phyloP scores from a whole-genome alignment of 2,113 vertebrate genomes.

The Eidolon helvum region DNA sequence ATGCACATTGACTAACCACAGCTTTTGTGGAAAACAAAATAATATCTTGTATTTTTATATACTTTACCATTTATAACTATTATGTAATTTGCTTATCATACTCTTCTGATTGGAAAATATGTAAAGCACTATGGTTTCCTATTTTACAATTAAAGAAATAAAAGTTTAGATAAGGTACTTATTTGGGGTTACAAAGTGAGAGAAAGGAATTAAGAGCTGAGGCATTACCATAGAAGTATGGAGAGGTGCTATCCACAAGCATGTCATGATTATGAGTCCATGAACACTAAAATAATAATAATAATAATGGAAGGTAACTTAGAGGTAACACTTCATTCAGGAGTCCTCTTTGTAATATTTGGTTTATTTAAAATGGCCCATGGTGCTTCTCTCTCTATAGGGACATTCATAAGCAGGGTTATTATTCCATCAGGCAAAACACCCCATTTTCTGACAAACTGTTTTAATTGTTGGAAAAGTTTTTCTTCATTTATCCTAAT shows the following conservation, averaged over 20 bases:
- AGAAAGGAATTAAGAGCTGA: neutral
- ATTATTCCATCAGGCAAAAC: neutral
- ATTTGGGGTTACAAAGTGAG: neutral
- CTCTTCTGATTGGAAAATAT: neutral
- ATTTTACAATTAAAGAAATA: neutral
- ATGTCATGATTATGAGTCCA: neutral
- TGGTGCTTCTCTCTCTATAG: neutral
- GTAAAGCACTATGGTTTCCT: neutral
- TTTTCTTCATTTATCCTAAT: constrained; percentile 6
- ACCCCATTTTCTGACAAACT: neutral
- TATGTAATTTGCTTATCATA: neutral
- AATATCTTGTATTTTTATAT: neutral
- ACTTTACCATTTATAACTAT: constrained; percentile 1
- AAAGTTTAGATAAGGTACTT: neutral
- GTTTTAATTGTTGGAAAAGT: constrained; percentile 8
- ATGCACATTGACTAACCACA: neutral
- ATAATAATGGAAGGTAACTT: neutral
- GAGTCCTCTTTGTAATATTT: neutral
- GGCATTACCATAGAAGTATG: neutral
- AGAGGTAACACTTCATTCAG: neutral
- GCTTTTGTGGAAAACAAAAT: neutral
- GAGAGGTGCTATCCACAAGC: neutral
- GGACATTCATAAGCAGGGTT: neutral
- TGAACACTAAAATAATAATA: neutral
- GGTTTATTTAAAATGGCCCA: neutral